Base-by-base conservation (phyloP, 2,113 vertebrate species). In the Clarias batrachus region DNA sequence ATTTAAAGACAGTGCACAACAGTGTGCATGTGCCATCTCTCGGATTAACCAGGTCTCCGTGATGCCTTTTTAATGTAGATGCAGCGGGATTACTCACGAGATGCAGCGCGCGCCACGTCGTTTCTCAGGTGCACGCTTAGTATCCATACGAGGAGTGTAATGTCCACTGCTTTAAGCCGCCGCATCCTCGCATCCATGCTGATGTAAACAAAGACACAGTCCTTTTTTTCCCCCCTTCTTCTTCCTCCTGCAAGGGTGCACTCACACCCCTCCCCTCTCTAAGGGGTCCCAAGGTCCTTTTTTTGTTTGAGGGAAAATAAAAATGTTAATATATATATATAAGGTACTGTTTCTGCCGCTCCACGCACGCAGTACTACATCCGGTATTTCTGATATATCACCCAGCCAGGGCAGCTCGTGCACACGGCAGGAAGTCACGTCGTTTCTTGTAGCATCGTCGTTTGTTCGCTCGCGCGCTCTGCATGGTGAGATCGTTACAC, bases 121-220 rank as follows among this genome's bases (percentile, higher is more conserved):
- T 71, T 78, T 77, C 80, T 87, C 66, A 70, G 68, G 63, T 80
- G 68, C 86, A 87, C 74, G 87, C 71, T 88, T 48, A 88, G 82
- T n/a, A 88, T 89, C 86, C 91, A 90, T 25, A 92, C 68, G 71
- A 91, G 68, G 76, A 90, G 63, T 52, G 80, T 54, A 76, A 88
- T 41, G 80, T 83, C 73, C 41, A 21, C 65, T 88, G 82, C 87
- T 16, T 23, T 81, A 65, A 84, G 37, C 76, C 86, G 76, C 85
- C 71, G 89, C 91, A 92, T 92, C 87, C 88, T 92, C 88, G 76
- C 82, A 83, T 85, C 86, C 78, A 84, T 84, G 66, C 86, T 86
- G 82, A 66, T 80, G 89, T 87, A 89, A 90, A 91, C 90, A 91
- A 88, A 90, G 81, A 77, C 74, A 77, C 52, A 52, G 77, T 83